Base-by-base conservation (phyloP, 2,113 vertebrate species). In the Corvus moneduloides region DNA sequence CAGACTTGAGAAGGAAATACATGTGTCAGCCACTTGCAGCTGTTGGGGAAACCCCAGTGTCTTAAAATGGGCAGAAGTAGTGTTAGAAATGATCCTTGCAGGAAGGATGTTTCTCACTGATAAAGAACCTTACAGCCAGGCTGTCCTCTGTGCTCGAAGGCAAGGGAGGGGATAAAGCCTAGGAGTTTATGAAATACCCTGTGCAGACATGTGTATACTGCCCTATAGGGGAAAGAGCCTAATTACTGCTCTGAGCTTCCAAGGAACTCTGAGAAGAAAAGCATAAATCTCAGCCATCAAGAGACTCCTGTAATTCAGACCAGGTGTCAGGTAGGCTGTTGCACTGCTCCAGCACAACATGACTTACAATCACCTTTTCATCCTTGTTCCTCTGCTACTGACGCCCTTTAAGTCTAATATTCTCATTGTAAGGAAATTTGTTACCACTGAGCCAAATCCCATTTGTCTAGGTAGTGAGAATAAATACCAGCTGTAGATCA, bases 151-250 rank as follows among this genome's bases (percentile, higher is more conserved):
- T 4, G 4, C 74, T 56, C 5, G 2, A 81, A 90, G 44, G 44
- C 33, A 64, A 3, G 7, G n/a, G 37, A 72, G 62, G 22, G 52
- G 54, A 55, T 0, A 0, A 71, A 81, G 23, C 0, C 0, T 2
- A 71, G 33, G 49, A 85, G 17, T 74, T 74, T 37, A 24, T 79
- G 32, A 48, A 55, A 68, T n/a, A 44, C n/a, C 33, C 13, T 35
- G 24, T 76, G 32, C 52, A 72, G 73, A 56, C 16, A 8, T 26
- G 9, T 51, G 63, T 43, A 46, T 32, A 64, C 51, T 17, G 55
- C 33, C 21, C 56, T 63, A 3, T 3, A 33, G 83, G 18, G 44
- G 30, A 17, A 17, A 41, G 12, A 16, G 52, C 3, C 1, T 68
- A 84, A 61, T 85, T 73, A 66, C 51, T 90, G 49, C 49, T 71